A percentile compares a stretch with the other conserved stretches of the same genome.
These are phyloP conservation scores for Salvator merianae DNA, from an alignment of 2,113 vertebrate species.

Conservation along the genomic window DNA sequence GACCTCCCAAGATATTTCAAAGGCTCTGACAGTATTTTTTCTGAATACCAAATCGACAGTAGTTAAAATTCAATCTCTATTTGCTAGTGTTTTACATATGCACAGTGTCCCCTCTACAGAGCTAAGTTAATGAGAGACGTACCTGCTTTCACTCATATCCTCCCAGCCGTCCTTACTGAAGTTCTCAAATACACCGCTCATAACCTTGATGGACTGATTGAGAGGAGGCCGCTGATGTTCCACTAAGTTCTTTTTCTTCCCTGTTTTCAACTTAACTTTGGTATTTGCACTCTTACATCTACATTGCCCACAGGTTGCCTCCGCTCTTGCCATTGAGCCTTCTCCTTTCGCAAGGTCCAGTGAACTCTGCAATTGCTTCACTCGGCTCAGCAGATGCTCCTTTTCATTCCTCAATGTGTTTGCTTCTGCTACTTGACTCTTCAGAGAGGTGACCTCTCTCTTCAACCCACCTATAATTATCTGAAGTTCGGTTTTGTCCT, in stretches of 20 bases:
- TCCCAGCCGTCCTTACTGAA: slow-evolving; percentile 94
- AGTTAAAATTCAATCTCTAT: slow-evolving; percentile 97
- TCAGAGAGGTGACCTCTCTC: slow-evolving; percentile 72
- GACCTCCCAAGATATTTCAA: slow-evolving; percentile 99
- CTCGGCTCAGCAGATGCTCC: slow-evolving; percentile 73
- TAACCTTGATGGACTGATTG: slow-evolving; percentile 89
- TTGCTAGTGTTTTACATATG: slow-evolving; percentile 94
- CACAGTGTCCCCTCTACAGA: slow-evolving; percentile 88
- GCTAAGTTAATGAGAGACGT: slow-evolving; percentile 91
- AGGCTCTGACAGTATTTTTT: slow-evolving; percentile 96
- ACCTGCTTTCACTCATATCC: slow-evolving; percentile 94
- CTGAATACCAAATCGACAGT: slow-evolving; percentile 98
- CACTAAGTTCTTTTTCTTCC: slow-evolving; percentile 75
- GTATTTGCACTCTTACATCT: slow-evolving; percentile 71
- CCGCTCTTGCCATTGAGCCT: slow-evolving; percentile 50
- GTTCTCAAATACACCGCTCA: slow-evolving; percentile 84
- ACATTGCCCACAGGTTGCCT: slow-evolving; percentile 57
- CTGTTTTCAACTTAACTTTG: slow-evolving; percentile 86
- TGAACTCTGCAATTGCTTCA: slow-evolving; percentile 77
- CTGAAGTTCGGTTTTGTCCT: slow-evolving; percentile 69
- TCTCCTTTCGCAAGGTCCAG: slow-evolving; percentile 76
- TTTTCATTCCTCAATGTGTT: slow-evolving; percentile 68
- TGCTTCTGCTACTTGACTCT: slow-evolving; percentile 72
- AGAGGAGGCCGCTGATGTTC: slow-evolving; percentile 79
- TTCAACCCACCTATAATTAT: slow-evolving; percentile 73